Evolutionary conservation across 2,113 vertebrate genomes (phyloP).

Genomic region (Prionailurus viverrinus): DNA sequence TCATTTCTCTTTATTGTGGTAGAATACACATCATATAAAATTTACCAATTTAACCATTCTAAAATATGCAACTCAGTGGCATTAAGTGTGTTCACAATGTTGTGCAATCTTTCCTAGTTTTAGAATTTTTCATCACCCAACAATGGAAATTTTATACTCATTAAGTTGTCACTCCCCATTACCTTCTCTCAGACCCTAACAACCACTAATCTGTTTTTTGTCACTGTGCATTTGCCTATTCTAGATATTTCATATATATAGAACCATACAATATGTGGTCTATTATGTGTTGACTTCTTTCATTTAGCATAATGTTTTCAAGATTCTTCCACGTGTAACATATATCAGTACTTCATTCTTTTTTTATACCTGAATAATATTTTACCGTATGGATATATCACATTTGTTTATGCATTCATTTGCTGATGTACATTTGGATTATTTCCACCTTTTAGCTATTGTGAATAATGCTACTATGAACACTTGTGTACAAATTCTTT

Average conservation of each 20-base stretch:
- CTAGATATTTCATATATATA: background rate
- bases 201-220: background rate
- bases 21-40: background rate
- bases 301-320: background rate
- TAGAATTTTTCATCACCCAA: background rate
- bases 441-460: background rate
- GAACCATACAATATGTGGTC: background rate
- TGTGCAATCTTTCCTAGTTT: background rate
- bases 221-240: background rate
- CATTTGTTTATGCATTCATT: background rate
- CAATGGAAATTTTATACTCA: background rate
- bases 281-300: background rate
- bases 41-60: background rate
- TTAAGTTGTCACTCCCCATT: background rate
- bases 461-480: background rate
- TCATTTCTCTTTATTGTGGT: background rate
- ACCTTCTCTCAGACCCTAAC: too few relatives aligned
- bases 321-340: background rate
- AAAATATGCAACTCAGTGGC: background rate
- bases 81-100: background rate
- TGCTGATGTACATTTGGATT: background rate
- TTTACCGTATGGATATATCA: background rate
- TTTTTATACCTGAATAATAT: background rate
- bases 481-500: background rate
- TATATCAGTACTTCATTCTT: background rate